Conservation (phyloP, 2,797 vertebrate species). For the Rhinichthys osculus region DNA sequence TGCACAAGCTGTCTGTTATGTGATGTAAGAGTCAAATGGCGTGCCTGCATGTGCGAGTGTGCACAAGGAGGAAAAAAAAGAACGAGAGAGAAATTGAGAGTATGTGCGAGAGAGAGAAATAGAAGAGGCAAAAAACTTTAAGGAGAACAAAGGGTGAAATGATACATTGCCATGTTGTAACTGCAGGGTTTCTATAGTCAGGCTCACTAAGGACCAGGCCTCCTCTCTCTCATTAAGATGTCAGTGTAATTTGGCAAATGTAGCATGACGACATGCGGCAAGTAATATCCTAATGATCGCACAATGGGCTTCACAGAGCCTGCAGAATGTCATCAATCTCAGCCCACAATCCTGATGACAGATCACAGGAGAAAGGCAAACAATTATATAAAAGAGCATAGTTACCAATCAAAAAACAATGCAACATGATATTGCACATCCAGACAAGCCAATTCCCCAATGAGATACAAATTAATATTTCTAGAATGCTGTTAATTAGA, state of each 20-base stretch:
- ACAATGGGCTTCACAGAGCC: conserved; percentile 43
- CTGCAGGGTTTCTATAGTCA: conserved; percentile 25
- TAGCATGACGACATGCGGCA: conserved; percentile 52
- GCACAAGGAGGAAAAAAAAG: background rate
- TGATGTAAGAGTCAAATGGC: conserved; percentile 51
- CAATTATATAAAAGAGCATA: conserved; percentile 40
- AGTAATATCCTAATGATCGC: conserved; percentile 58
- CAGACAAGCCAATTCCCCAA: conserved; percentile 4
- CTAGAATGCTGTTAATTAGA: conserved; percentile 33
- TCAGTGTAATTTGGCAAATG: conserved; percentile 60
- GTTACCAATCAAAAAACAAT: conserved; percentile 35
- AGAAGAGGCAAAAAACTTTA: background rate
- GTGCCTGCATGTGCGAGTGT: background rate
- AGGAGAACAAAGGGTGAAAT: conserved; percentile 33
- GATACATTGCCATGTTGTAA: conserved; percentile 46
- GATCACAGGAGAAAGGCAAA: conserved; percentile 42
- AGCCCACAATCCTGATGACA: conserved; percentile 48
- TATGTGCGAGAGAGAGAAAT: background rate
- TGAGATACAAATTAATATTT: conserved; percentile 19
- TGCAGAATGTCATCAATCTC: conserved; percentile 49
- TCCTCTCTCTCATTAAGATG: conserved; percentile 54
- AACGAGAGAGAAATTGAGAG: conserved; percentile 11
- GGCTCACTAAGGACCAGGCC: conserved; percentile 14
- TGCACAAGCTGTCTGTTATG: conserved; percentile 54
- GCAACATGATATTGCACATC: conserved; percentile 6